Base-by-base conservation (phyloP, 2,888 invertebrate species). In the Athrips mouffetella region DNA sequence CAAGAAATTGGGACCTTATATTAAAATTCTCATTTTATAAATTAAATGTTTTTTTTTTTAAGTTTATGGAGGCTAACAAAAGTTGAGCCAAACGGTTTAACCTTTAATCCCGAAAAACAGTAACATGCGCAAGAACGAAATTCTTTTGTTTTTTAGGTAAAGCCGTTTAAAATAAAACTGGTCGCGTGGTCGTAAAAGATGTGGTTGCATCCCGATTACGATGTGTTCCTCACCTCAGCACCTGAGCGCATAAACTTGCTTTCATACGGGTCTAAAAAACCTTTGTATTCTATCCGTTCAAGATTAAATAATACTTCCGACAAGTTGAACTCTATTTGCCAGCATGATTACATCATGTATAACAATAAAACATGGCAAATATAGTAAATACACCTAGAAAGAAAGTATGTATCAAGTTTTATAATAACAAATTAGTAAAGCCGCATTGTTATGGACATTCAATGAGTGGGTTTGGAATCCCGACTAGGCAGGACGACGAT, bases 121-220 rank as follows among this genome's bases (percentile, higher is more conserved):
- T 71, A 68, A 63, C 53, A n/a, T n/a, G 50, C 58, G 56, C 54
- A 51, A 55, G 56, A 61, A 59, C 57, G 60, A 61, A 65, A 63
- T 71, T 71, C 75, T 61, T 53, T 67, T 70, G 65, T 70, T 70
- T 67, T 62, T 58, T 51, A 50, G 57, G 51, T 53, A 53, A 59
- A 49, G 47, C 59, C 63, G 64, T 70, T n/a, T 70, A 76, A 70
- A 73, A 68, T 68, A 59, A 70, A 71, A 65, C 67, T 63, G 69
- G 68, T 68, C 65, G 59, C 51, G 48, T 54, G 69, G 61, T 76
- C 78, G 75, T 78, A 76, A 77, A 75, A 73, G 64, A 60, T 57
- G 66, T 69, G 67, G 67, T 69, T 65, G 62, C 66, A 68, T 72
- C 67, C 65, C 63, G 62, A 68, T 70, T 67, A 67, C 67, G 70